A percentile compares a stretch with the other conserved stretches of the same genome.
Evolutionary conservation across 2,797 vertebrate genomes (phyloP).

Genomic region (Bradypus variegatus): DNA sequence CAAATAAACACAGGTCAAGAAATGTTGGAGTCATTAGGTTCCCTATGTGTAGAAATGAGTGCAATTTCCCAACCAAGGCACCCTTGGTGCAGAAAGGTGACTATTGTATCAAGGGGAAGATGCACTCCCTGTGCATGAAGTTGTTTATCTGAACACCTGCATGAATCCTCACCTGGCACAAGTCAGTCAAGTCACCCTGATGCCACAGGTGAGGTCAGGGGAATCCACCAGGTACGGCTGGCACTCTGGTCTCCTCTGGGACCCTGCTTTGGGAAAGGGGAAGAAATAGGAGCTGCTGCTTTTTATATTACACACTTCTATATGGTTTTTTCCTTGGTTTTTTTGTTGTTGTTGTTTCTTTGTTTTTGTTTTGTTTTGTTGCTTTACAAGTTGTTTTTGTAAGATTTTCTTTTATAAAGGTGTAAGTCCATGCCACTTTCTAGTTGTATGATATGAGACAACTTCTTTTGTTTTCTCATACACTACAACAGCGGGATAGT

Average conservation of each 20-base stretch:
- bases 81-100: neutral
- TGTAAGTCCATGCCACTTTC: neutral
- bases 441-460: neutral
- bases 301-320: neutral
- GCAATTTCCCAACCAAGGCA: neutral
- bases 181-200: neutral
- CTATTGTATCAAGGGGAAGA: neutral
- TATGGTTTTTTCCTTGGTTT: neutral
- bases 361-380: too few relatives aligned
- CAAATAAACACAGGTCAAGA: constrained; percentile 10
- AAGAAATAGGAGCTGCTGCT: neutral
- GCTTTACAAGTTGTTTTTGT: neutral
- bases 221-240: neutral
- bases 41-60: constrained; percentile 4
- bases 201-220: fast-evolving
- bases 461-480: neutral
- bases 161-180: neutral
- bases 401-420: neutral
- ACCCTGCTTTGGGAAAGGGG: neutral
- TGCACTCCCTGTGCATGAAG: too few relatives aligned
- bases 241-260: neutral
- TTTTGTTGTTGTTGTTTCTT: neutral
- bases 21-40: neutral
- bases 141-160: neutral
- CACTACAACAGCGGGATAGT: neutral